phyloP scores from a whole-genome alignment of 2,888 invertebrate species.

The Cacoxenus indagator region DNA sequence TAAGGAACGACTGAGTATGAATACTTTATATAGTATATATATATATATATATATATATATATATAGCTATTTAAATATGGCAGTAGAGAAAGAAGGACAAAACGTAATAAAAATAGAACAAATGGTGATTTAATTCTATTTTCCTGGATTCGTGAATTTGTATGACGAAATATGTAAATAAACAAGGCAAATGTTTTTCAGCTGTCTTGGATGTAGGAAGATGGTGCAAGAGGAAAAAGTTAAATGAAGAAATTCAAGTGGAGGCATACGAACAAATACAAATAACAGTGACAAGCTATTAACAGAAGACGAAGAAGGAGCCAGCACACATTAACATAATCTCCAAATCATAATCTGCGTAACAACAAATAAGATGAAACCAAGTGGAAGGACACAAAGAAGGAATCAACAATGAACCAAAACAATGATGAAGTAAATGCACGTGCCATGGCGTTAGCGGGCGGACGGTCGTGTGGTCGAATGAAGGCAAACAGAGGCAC shows the following conservation, averaged over 20 bases:
- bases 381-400: not conserved
- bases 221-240: not conserved
- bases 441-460: too few species aligned
- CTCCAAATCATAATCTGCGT: constrained; percentile 56
- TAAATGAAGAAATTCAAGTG: not conserved
- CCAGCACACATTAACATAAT: constrained; percentile 51
- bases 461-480: not conserved
- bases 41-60: not conserved
- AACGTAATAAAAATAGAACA: not conserved
- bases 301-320: constrained; percentile 20
- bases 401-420: not conserved
- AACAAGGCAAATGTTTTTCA: not conserved
- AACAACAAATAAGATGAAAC: not conserved
- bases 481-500: not conserved
- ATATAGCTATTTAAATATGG: not conserved
- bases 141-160: not conserved
- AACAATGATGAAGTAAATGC: too few species aligned
- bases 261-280: not conserved
- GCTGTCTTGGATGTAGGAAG: not conserved
- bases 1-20: too few species aligned
- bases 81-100: not conserved
- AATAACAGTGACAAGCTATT: not conserved
- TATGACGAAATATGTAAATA: not conserved
- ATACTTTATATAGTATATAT: too few species aligned
- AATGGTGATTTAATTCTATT: not conserved